Evolutionary conservation across 2,888 invertebrate species (phyloP).

Genomic region (Polyommatus iphigenia): DNA sequence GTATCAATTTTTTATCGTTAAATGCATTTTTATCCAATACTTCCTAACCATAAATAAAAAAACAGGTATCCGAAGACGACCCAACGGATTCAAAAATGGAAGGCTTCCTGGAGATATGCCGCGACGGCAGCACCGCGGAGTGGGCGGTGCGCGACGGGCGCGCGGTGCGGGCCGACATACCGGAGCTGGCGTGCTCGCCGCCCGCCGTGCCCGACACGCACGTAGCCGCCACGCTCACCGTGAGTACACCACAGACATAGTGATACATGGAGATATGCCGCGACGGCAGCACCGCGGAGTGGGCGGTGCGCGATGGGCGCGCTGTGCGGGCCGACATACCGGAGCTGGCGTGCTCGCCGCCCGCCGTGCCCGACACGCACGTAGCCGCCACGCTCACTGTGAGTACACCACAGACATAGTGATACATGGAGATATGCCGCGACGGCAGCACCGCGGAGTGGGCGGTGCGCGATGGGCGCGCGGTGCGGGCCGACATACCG

Average conservation of each 20-base stretch:
- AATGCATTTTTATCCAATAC: background rate
- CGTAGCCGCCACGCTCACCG: conserved; percentile 54
- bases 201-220: conserved; percentile 67
- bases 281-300: conserved; percentile 82
- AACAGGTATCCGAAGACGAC: conserved; percentile 47
- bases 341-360: conserved; percentile 83
- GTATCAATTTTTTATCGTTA: no score
- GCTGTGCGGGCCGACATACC: conserved; percentile 77
- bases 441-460: conserved; percentile 83
- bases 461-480: conserved; percentile 77
- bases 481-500: conserved; percentile 76
- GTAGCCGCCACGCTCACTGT: conserved; percentile 54
- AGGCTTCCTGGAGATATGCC: conserved; percentile 79
- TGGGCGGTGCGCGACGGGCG: conserved; percentile 80
- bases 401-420: no score
- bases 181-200: conserved; percentile 82
- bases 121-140: conserved; percentile 81
- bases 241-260: no score
- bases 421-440: conserved; percentile 74
- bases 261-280: conserved; percentile 74
- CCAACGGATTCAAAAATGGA: conserved; percentile 49
- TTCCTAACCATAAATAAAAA: background rate
- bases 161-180: conserved; percentile 75
- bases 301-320: conserved; percentile 78
- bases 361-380: conserved; percentile 61